These are phyloP conservation scores for Siniperca chuatsi DNA, from an alignment of 2,113 vertebrate species.

Conservation along the genomic window DNA sequence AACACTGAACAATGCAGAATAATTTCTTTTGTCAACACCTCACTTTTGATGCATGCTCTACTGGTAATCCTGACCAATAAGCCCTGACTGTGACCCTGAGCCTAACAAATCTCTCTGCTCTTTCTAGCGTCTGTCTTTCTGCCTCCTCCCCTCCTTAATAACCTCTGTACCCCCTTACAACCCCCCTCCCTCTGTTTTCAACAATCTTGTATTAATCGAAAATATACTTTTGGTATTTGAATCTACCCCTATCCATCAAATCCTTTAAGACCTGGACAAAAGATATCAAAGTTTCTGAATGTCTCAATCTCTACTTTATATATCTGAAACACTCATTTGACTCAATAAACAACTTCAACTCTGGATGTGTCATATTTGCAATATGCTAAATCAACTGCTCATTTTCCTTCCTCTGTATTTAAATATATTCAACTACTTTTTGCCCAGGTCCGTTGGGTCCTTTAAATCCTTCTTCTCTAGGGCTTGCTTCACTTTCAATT, in stretches of 20 bases:
- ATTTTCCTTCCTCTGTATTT: conserved; percentile 14
- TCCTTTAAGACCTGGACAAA: conserved; percentile 52
- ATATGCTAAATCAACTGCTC: neutral
- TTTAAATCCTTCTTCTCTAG: conserved; percentile 7
- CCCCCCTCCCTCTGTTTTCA: conserved; percentile 12
- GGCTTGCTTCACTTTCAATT: conserved; percentile 55
- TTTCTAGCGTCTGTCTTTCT: neutral
- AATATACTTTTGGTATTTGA: conserved; percentile 53
- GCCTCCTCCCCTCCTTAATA: neutral
- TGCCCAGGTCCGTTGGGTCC: conserved; percentile 45
- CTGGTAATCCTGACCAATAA: conserved; percentile 34
- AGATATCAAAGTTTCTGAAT: conserved; percentile 25
- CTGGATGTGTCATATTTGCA: conserved; percentile 28
- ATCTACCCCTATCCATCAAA: conserved; percentile 10
- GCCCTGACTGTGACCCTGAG: conserved; percentile 52
- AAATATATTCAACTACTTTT: conserved; percentile 31
- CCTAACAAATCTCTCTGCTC: conserved; percentile 37
- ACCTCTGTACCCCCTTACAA: neutral
- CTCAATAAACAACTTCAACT: conserved; percentile 16
- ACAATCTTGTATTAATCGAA: conserved; percentile 43
- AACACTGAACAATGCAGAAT: conserved; percentile 38
- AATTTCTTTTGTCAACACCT: conserved; percentile 27
- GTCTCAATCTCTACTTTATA: conserved; percentile 6
- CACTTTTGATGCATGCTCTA: conserved; percentile 28
- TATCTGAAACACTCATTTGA: conserved; percentile 16